Evolutionary conservation across 30 jellyfish, hydroid and myxozoan genomes (phyloP), one percentile per base, ranked within the genome.

Genomic region (Clytia hemisphaerica): DNA sequence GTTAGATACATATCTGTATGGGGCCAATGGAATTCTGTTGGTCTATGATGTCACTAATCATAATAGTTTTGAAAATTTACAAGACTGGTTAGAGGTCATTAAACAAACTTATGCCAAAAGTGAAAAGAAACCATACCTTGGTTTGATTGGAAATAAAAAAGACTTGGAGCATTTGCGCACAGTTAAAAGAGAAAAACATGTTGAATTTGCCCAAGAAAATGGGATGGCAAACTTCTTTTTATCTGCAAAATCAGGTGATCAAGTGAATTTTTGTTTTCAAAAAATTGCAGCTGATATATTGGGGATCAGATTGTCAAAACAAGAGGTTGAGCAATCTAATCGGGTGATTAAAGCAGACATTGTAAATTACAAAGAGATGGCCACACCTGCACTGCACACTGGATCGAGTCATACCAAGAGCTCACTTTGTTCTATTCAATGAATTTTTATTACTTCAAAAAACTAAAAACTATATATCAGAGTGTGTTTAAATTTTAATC

Each of bases 181-280:
- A 0, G 98, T 89, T 5, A 79, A 75, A 54, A 73, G 72, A 16
- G 98, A 89, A 37, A 76, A 76, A 71, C 98, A 89, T 57, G 57
- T 79, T 5, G 95, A 89, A 33, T 89, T 80, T 81, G 98, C 95
- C 15, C 77, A 67, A 35, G 73, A 48, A 32, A 80, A 89, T 59
- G 69, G 78, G 25, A 75, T 89, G 93, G 87, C 78, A 25, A 89
- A 90, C 67, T 89, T 80, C 59, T 89, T 75, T 72, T 34, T 89
- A 37, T 89, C 98, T 10, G 98, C 98, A 3, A 89, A 89, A 63
- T 80, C 98, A 6, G 98, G 98, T 4, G 98, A 89, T 48, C 98
- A 80, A 85, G 98, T 89, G 45, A 36, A 24, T 57, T 28, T 61
- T 58, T 89, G 98, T 77, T 89, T 89, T 71, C 92, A 68, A 46